These are phyloP conservation scores for Kryptopterus vitreolus DNA, from an alignment of 2,797 vertebrate genomes.

Conservation along the genomic window DNA sequence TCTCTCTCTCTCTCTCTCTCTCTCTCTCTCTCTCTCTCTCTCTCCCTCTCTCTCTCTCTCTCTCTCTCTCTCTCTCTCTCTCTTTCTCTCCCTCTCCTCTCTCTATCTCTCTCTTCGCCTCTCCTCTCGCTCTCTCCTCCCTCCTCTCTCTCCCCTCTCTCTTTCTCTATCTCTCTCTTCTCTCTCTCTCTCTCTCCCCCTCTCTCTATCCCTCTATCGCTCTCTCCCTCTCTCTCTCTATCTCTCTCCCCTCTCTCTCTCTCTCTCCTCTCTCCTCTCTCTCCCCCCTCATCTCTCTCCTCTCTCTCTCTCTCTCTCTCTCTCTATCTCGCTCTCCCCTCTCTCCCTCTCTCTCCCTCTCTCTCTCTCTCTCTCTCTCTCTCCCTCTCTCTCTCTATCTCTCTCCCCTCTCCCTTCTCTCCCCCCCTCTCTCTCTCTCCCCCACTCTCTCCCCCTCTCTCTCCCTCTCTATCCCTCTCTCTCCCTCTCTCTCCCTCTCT, in stretches of 20 bases:
- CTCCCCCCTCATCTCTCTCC: no score
- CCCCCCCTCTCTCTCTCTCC: not conserved
- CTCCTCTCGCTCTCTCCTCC: not conserved
- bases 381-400: not conserved
- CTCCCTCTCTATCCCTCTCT: not conserved
- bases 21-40: not conserved
- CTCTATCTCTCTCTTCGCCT: not conserved
- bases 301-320: not conserved
- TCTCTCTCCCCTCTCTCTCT: not conserved
- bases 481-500: not conserved
- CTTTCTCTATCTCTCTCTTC: no score
- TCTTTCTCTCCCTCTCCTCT: not conserved
- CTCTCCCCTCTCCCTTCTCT: not conserved
- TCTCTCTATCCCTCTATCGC: not conserved
- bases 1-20: not conserved
- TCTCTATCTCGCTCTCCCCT: not conserved
- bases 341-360: not conserved
- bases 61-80: not conserved
- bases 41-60: not conserved
- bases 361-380: not conserved
- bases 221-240: not conserved
- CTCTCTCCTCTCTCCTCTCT: not conserved
- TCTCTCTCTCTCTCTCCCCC: not conserved
- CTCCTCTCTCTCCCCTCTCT: not conserved
- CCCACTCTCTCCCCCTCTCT: not conserved